Evolutionary conservation across 2,113 vertebrate genomes (phyloP), one percentile per base, ranked within the genome.

Genomic region (Xiphophorus couchianus): DNA sequence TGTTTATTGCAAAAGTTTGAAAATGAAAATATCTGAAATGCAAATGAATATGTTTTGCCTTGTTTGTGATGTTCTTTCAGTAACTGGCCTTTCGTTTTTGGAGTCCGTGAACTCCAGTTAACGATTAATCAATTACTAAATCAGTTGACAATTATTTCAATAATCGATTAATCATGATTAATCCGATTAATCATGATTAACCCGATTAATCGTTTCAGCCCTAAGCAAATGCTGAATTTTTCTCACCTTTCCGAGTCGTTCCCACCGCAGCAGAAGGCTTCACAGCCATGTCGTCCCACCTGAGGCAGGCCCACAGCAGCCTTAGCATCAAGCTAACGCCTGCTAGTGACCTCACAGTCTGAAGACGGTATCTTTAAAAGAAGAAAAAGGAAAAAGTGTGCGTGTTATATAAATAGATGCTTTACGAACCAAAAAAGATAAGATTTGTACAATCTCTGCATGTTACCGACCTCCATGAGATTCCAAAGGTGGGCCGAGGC

Each of bases 241-340:
- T 27, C 62, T 92, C 29, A 99, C 98, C 97, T 95, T 98, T 99
- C 31, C 98, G 95, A 0, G 98, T 98, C 4, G 96, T 96, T 74
- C 97, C 96, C 4, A 95, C 97, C 25, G 95, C 94, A 13, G 97
- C 90, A 17, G 97, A 97, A 14, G 98, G 96, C 88, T 99, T 99
- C 17, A 98, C 96, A 2, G 95, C 96, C 98, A 99, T 99, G 87
- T 99, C 98, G 69, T 99, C 98, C 98, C 98, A 99, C 70, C 97
- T 93, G 63, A 99, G 94, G 80, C 97, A 97, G 12, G 97, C 97
- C 98, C 98, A 99, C 63, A 99, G 92, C 58, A 99, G 94, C 68
- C 98, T 92, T 69, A 99, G 85, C 98, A 98, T 99, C 37, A 99
- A 94, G 86, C 98, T 98, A 77, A 99, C 97, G 54, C 97, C 97